Evolutionary conservation across 2,797 vertebrate species (phyloP).

Genomic region (Anguilla megastoma): DNA sequence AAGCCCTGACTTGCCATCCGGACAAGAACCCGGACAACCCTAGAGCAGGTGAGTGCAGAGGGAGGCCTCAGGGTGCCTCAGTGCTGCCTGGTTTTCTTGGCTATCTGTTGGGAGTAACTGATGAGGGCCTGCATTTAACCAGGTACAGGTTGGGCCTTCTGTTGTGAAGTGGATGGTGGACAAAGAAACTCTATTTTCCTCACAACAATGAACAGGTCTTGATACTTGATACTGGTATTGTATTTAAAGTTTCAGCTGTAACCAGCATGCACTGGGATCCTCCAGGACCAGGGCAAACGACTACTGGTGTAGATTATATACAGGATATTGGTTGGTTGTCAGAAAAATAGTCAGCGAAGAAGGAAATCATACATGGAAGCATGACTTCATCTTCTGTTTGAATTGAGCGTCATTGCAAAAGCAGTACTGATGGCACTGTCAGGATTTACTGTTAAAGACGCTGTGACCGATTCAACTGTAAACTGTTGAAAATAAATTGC

Average conservation of each 20-base stretch:
- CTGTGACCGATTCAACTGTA: background rate
- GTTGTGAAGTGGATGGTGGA: background rate
- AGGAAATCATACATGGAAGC: background rate
- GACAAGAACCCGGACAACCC: constrained; percentile 98
- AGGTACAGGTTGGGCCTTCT: background rate
- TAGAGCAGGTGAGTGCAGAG: constrained; percentile 82
- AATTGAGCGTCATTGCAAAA: background rate
- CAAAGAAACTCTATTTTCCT: background rate
- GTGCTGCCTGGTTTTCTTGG: background rate
- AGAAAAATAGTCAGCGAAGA: background rate
- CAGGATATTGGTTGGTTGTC: background rate
- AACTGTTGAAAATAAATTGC: background rate
- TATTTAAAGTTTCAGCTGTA: background rate
- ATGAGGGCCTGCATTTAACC: background rate
- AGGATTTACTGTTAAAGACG: background rate
- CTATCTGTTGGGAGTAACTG: background rate
- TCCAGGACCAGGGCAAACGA: background rate
- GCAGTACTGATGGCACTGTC: background rate
- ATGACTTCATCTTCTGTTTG: background rate
- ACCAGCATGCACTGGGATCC: background rate
- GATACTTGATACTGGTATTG: background rate
- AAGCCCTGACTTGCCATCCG: constrained; percentile 91
- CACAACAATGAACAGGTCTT: background rate
- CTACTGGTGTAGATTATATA: background rate
- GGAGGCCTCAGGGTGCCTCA: background rate